phyloP scores from a whole-genome alignment of 2,113 vertebrate genomes.

The Corythornis vintsioides region DNA sequence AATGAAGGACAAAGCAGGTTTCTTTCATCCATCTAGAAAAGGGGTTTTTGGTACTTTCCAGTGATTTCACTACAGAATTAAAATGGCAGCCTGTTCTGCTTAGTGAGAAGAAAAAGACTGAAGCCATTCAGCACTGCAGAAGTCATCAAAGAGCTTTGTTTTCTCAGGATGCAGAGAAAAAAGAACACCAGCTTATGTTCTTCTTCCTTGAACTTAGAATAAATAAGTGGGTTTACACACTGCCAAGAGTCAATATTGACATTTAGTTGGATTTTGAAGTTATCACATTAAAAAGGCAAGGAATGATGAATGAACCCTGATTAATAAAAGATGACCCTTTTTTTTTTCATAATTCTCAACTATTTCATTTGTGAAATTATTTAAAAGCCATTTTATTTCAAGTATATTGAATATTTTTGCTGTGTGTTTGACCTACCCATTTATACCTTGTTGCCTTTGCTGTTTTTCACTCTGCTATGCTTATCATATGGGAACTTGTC shows the following conservation, averaged over 20 bases:
- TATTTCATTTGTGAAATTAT: neutral
- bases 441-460: neutral
- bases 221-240: neutral
- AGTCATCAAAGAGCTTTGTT: neutral
- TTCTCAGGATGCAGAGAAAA: neutral
- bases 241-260: constrained; percentile 5
- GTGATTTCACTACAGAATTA: neutral
- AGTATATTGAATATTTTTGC: neutral
- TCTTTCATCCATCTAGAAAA: constrained; percentile 36
- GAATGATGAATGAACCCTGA: constrained; percentile 11
- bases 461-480: neutral
- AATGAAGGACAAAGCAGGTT: constrained; percentile 45
- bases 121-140: neutral
- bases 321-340: constrained; percentile 15
- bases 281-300: neutral
- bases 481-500: neutral
- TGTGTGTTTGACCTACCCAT: neutral
- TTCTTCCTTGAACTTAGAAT: neutral
- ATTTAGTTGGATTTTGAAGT: constrained; percentile 14
- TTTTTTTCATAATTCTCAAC: neutral
- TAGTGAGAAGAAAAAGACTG: neutral
- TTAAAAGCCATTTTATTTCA: constrained; percentile 12
- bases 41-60: neutral
- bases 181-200: neutral
- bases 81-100: neutral